A percentile compares a stretch with the other conserved stretches of the same genome.
Evolutionary conservation across 2,113 vertebrate genomes (phyloP).

Genomic region (Macheiramphus alcinus): DNA sequence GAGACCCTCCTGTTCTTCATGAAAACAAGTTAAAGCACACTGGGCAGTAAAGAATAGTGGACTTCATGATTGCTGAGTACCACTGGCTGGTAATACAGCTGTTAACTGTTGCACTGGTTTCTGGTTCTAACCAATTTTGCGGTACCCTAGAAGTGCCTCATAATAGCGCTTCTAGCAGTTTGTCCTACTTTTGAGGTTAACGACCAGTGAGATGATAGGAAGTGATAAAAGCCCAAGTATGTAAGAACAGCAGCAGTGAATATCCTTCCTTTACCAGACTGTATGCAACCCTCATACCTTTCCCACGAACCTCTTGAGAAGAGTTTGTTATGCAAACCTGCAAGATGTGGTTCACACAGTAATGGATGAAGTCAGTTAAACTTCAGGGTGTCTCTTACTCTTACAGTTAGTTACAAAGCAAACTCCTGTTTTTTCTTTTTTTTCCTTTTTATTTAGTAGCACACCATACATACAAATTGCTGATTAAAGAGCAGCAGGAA

Average conservation of each 20-base stretch:
- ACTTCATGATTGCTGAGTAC: neutral
- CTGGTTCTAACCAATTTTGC: conserved; percentile 45
- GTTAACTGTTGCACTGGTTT: conserved; percentile 36
- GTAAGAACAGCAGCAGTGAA: conserved; percentile 36
- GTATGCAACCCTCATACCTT: neutral
- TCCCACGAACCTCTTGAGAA: conserved; percentile 14
- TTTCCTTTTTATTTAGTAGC: neutral
- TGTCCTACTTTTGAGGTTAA: conserved; percentile 72
- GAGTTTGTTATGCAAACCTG: conserved; percentile 49
- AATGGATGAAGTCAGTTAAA: conserved; percentile 46
- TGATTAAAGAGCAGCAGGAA: neutral
- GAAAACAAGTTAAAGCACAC: neutral
- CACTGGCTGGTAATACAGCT: neutral
- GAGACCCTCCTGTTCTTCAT: neutral
- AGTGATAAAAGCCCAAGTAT: conserved; percentile 62
- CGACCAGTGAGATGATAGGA: conserved; percentile 69
- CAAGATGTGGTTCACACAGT: conserved; percentile 64
- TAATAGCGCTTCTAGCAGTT: conserved; percentile 2
- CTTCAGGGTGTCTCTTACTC: neutral
- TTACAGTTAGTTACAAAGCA: conserved; percentile 3
- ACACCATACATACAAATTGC: neutral
- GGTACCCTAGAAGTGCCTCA: conserved; percentile 23
- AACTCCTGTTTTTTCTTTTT: neutral
- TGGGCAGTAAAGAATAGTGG: neutral
- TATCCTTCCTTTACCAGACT: conserved; percentile 61